Percentiles rank a stretch among this genome's conserved stretches.
phyloP scores from a whole-genome alignment of 1,140 invertebrate species.

The Pogonognathellus flavescens region DNA sequence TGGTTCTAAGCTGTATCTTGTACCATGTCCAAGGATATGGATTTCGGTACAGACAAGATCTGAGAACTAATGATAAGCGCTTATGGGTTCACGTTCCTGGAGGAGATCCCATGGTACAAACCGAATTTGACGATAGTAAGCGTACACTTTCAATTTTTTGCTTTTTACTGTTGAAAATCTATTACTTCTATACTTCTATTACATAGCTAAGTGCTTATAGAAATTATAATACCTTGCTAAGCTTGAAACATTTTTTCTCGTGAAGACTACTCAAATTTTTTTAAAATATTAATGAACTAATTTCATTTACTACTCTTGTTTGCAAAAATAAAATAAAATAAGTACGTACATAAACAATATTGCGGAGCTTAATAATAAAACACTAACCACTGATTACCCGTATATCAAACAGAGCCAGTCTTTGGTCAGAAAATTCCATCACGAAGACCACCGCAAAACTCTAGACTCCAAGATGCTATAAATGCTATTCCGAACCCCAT shows the following conservation, averaged over 20 bases:
- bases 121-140: constrained; percentile 58
- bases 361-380: too few relatives aligned
- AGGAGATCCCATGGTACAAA: constrained; percentile 36
- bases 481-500: constrained; percentile 3
- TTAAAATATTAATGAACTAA: too few relatives aligned
- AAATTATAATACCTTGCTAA: too few relatives aligned
- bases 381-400: too few relatives aligned
- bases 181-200: background rate
- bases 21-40: constrained; percentile 51
- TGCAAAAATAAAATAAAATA: too few relatives aligned
- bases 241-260: too few relatives aligned
- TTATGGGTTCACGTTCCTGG: constrained; percentile 56
- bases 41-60: constrained; percentile 45
- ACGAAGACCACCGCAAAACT: background rate
- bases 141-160: background rate
- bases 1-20: constrained; percentile 21
- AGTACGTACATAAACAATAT: too few relatives aligned
- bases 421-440: background rate
- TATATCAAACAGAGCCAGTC: background rate
- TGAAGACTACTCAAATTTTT: too few relatives aligned
- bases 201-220: background rate
- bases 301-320: too few relatives aligned
- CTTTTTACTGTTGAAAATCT: background rate
- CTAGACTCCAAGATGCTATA: background rate
- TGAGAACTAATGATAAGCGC: constrained; percentile 42